Conservation (phyloP, 2,797 vertebrate genomes). For the Chloroceryle inda region DNA sequence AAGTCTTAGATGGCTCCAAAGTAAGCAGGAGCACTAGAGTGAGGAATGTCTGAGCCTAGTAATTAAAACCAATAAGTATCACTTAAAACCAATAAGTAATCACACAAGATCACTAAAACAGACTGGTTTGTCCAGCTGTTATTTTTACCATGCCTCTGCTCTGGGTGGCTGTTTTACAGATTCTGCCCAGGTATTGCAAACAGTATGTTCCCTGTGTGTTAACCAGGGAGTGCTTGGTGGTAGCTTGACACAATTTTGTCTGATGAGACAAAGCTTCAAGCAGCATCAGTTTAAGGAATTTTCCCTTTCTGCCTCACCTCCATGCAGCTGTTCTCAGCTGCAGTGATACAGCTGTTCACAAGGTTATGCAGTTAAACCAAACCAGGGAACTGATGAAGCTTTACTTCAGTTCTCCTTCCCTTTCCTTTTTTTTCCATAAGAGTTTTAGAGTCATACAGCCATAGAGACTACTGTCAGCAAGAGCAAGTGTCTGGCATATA, state of each 20-base stretch:
- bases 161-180: background rate
- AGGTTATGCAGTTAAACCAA: background rate
- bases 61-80: background rate
- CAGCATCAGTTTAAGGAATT: background rate
- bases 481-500: background rate
- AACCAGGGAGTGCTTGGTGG: background rate
- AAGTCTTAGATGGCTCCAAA: background rate
- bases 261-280: background rate
- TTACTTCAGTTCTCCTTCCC: background rate
- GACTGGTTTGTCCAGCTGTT: background rate
- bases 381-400: background rate
- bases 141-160: background rate
- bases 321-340: background rate
- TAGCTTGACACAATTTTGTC: background rate
- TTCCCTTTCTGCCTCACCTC: background rate
- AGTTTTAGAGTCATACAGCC: background rate
- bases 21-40: background rate
- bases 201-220: background rate
- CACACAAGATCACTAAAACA: background rate
- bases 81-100: background rate
- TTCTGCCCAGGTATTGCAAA: slow-evolving; percentile 3
- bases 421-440: background rate
- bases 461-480: background rate
- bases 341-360: background rate
- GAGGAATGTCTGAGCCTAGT: background rate